These are phyloP conservation scores for Limnephilus auricula DNA, from an alignment of 2,888 invertebrate species.

Conservation along the genomic window DNA sequence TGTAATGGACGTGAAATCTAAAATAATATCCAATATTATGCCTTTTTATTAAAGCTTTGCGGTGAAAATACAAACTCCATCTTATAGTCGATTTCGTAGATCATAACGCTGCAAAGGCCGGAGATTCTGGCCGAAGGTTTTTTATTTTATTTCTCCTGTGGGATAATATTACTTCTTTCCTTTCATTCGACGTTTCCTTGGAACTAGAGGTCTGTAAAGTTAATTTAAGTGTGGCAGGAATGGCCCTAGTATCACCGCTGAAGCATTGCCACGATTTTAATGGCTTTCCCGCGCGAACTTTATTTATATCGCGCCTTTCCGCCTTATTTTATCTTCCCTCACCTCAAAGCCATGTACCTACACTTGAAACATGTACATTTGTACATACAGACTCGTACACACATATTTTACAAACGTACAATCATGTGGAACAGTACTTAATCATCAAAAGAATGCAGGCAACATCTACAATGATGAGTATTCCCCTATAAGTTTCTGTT, in stretches of 20 bases:
- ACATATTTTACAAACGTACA: not conserved
- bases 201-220: not conserved
- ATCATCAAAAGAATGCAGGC: too few relatives aligned
- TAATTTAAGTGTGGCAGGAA: constrained; percentile 9
- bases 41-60: not conserved
- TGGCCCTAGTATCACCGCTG: not conserved
- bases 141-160: not conserved
- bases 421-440: too few relatives aligned
- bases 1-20: too few relatives aligned
- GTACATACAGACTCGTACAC: not conserved
- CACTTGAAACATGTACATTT: not conserved
- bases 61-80: not conserved
- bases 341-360: constrained; percentile 53
- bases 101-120: not conserved
- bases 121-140: not conserved
- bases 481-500: too few relatives aligned
- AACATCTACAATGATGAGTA: too few relatives aligned
- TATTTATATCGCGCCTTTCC: constrained; percentile 16
- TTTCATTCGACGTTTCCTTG: not conserved
- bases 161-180: not conserved
- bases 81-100: not conserved
- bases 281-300: not conserved
- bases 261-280: not conserved
- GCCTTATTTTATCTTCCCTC: constrained; percentile 50
- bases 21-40: too few relatives aligned